Evolutionary conservation across 2,113 vertebrate genomes (phyloP).

Genomic region (Campylomormyrus tamandua): DNA sequence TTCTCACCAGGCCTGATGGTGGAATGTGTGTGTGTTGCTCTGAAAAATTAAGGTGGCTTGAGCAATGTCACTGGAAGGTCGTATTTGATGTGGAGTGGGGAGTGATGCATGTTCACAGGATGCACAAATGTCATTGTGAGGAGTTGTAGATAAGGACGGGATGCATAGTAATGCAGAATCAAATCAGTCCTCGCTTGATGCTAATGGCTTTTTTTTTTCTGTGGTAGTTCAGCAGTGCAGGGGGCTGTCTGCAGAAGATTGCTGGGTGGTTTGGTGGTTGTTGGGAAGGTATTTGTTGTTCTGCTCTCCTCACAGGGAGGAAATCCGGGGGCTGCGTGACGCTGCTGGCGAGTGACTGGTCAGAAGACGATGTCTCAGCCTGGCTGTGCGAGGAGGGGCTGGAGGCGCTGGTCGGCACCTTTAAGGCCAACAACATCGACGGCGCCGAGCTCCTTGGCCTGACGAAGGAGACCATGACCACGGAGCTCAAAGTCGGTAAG

Average conservation of each 20-base stretch:
- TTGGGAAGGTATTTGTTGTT: slow-evolving; percentile 37
- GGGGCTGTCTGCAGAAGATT: not conserved
- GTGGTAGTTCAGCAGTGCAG: not conserved
- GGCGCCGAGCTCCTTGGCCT: slow-evolving; percentile 70
- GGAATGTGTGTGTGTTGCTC: slow-evolving; percentile 1
- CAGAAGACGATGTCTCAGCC: slow-evolving; percentile 72
- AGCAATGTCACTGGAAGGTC: slow-evolving; percentile 36
- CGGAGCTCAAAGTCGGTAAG: slow-evolving; percentile 81
- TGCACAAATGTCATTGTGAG: slow-evolving; percentile 25
- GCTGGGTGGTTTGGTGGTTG: slow-evolving; percentile 12
- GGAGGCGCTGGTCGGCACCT: slow-evolving; percentile 59
- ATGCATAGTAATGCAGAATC: not conserved
- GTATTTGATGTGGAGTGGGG: slow-evolving; percentile 29
- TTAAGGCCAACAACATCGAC: slow-evolving; percentile 76
- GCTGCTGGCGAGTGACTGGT: slow-evolving; percentile 68
- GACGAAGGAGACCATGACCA: slow-evolving; percentile 68
- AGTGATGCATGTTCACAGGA: slow-evolving; percentile 26
- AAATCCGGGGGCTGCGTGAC: slow-evolving; percentile 40
- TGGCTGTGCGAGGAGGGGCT: slow-evolving; percentile 70
- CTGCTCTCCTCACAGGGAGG: slow-evolving; percentile 52
- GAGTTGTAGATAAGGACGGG: slow-evolving; percentile 9
- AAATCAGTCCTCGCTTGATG: not conserved
- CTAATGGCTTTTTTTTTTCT: not conserved
- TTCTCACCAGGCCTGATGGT: slow-evolving; percentile 10
- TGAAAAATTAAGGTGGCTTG: slow-evolving; percentile 36